A percentile compares a stretch with the other conserved stretches of the same genome.
phyloP scores from a whole-genome alignment of 2,888 invertebrate genomes.

The Andrena dorsata region DNA sequence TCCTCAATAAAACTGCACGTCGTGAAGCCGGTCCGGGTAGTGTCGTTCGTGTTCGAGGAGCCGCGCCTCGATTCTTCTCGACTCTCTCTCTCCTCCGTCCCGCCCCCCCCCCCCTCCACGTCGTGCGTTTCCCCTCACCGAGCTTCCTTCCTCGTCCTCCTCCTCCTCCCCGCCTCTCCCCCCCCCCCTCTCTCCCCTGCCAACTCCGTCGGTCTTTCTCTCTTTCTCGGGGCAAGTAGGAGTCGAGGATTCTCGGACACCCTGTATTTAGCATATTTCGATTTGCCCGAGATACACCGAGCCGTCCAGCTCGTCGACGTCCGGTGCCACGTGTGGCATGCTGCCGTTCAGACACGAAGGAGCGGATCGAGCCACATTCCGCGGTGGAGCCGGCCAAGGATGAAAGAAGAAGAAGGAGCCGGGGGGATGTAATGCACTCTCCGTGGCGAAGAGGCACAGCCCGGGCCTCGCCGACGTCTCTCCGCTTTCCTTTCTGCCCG shows the following conservation, averaged over 20 bases:
- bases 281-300: slow-evolving; percentile 72
- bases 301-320: slow-evolving; percentile 63
- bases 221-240: slow-evolving; percentile 34
- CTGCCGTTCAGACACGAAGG: slow-evolving; percentile 66
- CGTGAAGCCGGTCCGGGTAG: slow-evolving; percentile 60
- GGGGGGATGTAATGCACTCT: slow-evolving; percentile 70
- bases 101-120: not conserved
- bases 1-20: slow-evolving; percentile 63
- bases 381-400: slow-evolving; percentile 70
- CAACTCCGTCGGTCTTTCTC: not conserved
- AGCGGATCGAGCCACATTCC: slow-evolving; percentile 72
- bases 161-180: not conserved
- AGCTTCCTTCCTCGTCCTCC: not conserved
- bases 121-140: not conserved
- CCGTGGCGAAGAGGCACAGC: slow-evolving; percentile 53
- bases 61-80: slow-evolving; percentile 62
- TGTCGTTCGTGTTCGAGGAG: slow-evolving; percentile 60
- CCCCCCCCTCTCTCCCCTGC: not conserved
- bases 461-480: slow-evolving; percentile 54
- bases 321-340: slow-evolving; percentile 70
- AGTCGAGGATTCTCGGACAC: slow-evolving; percentile 68
- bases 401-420: slow-evolving; percentile 69
- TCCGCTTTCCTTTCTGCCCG: slow-evolving; percentile 53
- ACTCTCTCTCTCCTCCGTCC: slow-evolving; percentile 1
- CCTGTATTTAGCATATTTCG: slow-evolving; percentile 74